phyloP scores from a whole-genome alignment of 2,888 invertebrate species.

The Lasioglossum malachurum region DNA sequence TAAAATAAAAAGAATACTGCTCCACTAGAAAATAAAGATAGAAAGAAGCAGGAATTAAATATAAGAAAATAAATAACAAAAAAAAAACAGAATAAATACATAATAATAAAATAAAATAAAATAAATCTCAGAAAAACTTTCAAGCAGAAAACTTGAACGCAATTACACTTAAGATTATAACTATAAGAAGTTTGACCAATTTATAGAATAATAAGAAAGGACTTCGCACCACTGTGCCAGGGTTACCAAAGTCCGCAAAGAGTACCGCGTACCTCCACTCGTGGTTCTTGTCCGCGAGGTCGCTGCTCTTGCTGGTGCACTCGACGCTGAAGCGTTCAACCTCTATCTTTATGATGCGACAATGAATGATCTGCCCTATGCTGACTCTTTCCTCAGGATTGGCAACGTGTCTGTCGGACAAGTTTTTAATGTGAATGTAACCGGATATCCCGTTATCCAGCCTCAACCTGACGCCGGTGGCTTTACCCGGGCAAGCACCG shows the following conservation, averaged over 20 bases:
- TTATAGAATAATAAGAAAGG: not conserved
- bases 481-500: conserved; percentile 97
- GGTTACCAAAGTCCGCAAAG: not conserved
- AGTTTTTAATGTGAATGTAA: conserved; percentile 96
- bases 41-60: not conserved
- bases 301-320: conserved; percentile 96
- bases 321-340: conserved; percentile 97
- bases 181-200: not conserved
- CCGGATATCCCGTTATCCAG: conserved; percentile 98
- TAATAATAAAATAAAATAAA: too few relatives aligned
- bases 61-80: too few relatives aligned
- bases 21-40: not conserved
- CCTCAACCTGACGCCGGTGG: conserved; percentile 95
- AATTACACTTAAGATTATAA: not conserved
- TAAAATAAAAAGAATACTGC: not conserved
- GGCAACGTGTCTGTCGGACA: conserved; percentile 96
- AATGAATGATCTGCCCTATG: conserved; percentile 93
- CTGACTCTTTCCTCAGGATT: conserved; percentile 97
- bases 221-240: not conserved
- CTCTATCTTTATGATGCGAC: conserved; percentile 96
- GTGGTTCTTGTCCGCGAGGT: conserved; percentile 95
- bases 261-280: conserved; percentile 88
- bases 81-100: too few relatives aligned
- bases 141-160: too few relatives aligned
- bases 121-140: too few relatives aligned